Evolutionary conservation across 2,797 vertebrate species (phyloP).

Genomic region (Tenualosa ilisha): DNA sequence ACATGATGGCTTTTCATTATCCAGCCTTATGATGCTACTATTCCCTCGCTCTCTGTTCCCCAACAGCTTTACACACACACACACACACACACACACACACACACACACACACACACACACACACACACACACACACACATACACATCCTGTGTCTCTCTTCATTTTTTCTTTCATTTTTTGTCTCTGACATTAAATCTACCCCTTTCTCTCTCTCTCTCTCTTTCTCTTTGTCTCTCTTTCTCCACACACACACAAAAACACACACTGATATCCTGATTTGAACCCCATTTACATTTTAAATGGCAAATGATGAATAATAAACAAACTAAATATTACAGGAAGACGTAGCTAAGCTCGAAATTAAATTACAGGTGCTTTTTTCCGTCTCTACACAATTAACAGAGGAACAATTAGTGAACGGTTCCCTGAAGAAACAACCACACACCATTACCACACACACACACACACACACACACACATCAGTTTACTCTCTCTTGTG

Average conservation of each 20-base stretch:
- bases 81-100: background rate
- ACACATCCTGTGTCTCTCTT: background rate
- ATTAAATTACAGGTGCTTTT: conserved; percentile 27
- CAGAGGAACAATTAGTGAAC: conserved; percentile 30
- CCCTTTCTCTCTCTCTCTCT: background rate
- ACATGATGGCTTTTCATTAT: background rate
- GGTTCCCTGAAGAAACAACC: background rate
- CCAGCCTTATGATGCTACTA: background rate
- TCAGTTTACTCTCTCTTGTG: too few relatives aligned
- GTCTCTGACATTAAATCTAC: background rate
- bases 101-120: background rate
- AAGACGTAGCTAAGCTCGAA: background rate
- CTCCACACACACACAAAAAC: background rate
- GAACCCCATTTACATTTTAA: conserved; percentile 5
- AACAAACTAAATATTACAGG: conserved; percentile 29
- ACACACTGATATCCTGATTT: conserved; percentile 27
- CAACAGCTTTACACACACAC: background rate
- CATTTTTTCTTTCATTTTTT: background rate
- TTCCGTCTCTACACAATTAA: conserved; percentile 34
- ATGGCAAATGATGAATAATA: conserved; percentile 40
- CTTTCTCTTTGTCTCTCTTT: background rate
- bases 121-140: conserved; percentile 17
- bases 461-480: background rate
- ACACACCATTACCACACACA: background rate
- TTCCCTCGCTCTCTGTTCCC: background rate